These are phyloP conservation scores for Macaria notata DNA, from an alignment of 2,888 invertebrate species.

Conservation along the genomic window DNA sequence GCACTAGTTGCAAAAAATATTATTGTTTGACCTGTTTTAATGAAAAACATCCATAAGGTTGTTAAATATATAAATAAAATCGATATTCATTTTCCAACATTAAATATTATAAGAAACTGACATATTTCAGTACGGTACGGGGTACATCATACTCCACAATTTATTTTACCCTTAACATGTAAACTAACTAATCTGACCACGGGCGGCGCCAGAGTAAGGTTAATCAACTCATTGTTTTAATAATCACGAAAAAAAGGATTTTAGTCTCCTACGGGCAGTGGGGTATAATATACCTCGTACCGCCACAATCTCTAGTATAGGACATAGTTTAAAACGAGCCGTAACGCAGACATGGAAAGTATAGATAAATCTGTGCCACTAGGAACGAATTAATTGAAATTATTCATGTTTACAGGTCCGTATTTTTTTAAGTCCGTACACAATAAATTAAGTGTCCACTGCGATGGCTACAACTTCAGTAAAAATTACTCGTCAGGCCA, in stretches of 20 bases:
- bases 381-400: neutral
- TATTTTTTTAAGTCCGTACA: neutral
- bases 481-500: neutral
- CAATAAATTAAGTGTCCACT: constrained; percentile 10
- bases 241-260: neutral
- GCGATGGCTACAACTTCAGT: constrained; percentile 4
- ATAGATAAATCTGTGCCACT: no score
- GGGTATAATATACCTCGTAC: neutral
- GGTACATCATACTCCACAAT: no score
- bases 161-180: no score
- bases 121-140: no score
- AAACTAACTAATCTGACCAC: no score
- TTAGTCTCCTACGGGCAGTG: neutral
- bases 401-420: neutral
- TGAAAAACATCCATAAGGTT: constrained; percentile 20
- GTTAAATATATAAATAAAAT: no score
- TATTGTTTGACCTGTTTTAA: constrained; percentile 36
- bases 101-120: neutral
- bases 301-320: no score
- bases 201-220: neutral
- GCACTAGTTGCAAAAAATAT: constrained; percentile 33
- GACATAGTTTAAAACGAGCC: no score
- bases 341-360: no score
- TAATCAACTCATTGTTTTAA: no score
- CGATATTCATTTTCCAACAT: neutral